These are phyloP conservation scores for Philantomba maxwellii DNA, from an alignment of 2,113 vertebrate species.

Conservation along the genomic window DNA sequence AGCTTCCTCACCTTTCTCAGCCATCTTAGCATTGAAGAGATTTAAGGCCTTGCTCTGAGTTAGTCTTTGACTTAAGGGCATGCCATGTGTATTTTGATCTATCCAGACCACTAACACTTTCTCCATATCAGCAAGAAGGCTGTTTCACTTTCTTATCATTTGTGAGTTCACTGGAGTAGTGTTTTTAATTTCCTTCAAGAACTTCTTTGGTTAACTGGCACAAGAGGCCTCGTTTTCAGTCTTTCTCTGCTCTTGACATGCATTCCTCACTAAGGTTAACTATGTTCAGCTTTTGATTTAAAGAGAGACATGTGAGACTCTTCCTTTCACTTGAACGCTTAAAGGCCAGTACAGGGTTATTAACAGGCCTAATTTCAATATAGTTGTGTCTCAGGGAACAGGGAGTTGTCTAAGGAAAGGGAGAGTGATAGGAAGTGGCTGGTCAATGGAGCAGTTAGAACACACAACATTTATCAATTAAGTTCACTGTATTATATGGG, in stretches of 20 bases:
- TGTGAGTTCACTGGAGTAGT: not conserved
- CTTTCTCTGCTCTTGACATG: not conserved
- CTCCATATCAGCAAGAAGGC: not conserved
- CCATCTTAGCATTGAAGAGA: not conserved
- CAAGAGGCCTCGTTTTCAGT: not conserved
- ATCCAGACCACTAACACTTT: not conserved
- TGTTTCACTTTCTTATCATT: not conserved
- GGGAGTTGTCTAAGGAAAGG: not conserved
- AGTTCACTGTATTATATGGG: not conserved
- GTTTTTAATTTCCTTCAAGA: not conserved
- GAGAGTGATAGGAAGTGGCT: too few species aligned
- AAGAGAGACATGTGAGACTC: not conserved
- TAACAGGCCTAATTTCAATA: not conserved
- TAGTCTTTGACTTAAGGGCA: not conserved
- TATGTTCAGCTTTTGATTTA: not conserved
- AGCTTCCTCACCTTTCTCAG: not conserved
- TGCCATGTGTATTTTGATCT: not conserved
- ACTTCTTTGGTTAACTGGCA: not conserved
- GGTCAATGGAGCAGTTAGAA: not conserved
- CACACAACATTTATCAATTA: not conserved
- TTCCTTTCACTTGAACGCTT: not conserved
- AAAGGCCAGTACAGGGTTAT: not conserved
- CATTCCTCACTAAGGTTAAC: not conserved
- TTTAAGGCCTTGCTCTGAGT: not conserved
- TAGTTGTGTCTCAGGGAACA: not conserved